Evolutionary conservation across 2,797 vertebrate genomes (phyloP), one percentile per base, ranked within the genome.

Genomic region (Florisuga fusca): DNA sequence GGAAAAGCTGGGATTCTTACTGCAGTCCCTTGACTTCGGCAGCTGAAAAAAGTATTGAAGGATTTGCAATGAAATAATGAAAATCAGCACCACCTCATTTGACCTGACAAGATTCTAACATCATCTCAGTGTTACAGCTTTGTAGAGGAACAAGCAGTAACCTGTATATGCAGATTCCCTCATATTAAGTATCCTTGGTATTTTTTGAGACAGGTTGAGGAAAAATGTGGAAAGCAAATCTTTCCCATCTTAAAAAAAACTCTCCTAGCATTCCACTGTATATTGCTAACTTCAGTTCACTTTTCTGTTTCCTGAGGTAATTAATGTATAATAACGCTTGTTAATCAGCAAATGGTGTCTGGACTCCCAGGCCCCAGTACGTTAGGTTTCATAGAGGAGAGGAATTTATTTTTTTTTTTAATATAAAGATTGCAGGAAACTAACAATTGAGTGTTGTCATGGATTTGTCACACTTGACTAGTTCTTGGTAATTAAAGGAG

Each of bases 361-460:
- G 25, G 54, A 38, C 36, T 80, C 12, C 38, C 5, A 10, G 48
- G 48, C 55, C 16, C 27, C 10, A 55, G 12, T 46, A 82, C 19
- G 31, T 67, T 86, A 64, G 59, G 43, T 21, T 38, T 88, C 15
- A 17, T 15, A 12, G 26, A 36, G 80, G 51, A 55, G 38, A 79
- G 58, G 22, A 91, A 66, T 82, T 92, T 84, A 45, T 89, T 96
- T 95, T 38, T 41, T 91, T 96, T 95, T 85, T 87, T 79, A 94
- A 80, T 5, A 5, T 73, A 36, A 71, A 58, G 31, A 74, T 66
- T 91, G 46, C 36, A 71, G 59, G 38, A 88, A 77, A 80, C 36
- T 81, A 58, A 59, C 45, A 61, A 62, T 79, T 94, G n/a, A 21
- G 6, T 38, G 17, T 77, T 93, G 59, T 51, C 33, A 29, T 21